phyloP scores from a whole-genome alignment of 2,888 invertebrate genomes.

The Drymonia ruficornis region DNA sequence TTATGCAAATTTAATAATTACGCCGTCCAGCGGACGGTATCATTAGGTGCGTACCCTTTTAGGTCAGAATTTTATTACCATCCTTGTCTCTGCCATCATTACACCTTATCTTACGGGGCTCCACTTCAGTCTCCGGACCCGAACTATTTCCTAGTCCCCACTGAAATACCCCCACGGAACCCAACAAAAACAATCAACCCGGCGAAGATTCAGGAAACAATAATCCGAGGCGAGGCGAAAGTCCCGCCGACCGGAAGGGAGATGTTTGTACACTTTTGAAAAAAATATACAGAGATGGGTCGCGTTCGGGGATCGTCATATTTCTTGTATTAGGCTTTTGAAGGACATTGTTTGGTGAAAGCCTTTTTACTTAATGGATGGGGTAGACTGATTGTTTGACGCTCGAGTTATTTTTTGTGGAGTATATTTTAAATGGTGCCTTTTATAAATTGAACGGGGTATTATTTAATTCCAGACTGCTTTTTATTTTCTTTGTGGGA shows the following conservation, averaged over 20 bases:
- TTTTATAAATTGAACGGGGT: background rate
- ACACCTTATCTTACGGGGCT: background rate
- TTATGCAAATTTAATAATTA: background rate
- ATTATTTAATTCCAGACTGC: too few species aligned
- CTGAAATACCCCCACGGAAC: slow-evolving; percentile 6
- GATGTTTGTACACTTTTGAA: slow-evolving; percentile 36
- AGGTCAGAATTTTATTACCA: background rate
- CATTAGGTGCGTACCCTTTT: background rate
- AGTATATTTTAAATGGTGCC: background rate
- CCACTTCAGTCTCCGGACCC: background rate
- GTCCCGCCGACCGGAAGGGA: slow-evolving; percentile 30
- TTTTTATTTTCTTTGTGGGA: slow-evolving; percentile 18
- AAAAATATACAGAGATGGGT: slow-evolving; percentile 16
- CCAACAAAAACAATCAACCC: slow-evolving; percentile 15
- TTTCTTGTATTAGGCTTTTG: slow-evolving; percentile 6
- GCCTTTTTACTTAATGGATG: slow-evolving; percentile 37
- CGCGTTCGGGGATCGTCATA: slow-evolving; percentile 3
- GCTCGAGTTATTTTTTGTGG: slow-evolving; percentile 15
- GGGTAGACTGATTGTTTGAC: slow-evolving; percentile 20
- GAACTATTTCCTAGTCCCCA: background rate
- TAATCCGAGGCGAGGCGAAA: slow-evolving; percentile 35
- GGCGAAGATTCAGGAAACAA: slow-evolving; percentile 36
- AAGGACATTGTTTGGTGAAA: slow-evolving; percentile 31
- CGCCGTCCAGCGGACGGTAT: background rate
- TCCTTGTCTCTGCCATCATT: background rate